Base-by-base conservation (phyloP, 2,113 vertebrate species). In the Macrotis lagotis region DNA sequence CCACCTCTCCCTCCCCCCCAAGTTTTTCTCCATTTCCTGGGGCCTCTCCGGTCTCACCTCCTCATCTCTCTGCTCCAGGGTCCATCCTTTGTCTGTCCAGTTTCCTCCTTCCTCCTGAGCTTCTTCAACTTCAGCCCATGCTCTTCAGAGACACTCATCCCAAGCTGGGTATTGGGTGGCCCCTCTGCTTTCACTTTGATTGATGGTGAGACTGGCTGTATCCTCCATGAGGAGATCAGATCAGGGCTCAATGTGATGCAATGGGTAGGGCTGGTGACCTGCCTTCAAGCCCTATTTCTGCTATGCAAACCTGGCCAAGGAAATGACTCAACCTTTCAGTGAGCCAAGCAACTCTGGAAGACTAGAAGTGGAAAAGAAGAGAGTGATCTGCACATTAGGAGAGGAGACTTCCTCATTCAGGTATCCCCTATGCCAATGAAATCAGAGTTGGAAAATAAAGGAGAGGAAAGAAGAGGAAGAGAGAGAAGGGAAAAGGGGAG, bases 231-330 rank as follows among this genome's bases (percentile, higher is more conserved):
- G 25, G 14, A n/a, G 50, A 48, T 74, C 53, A 44, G 25, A 10
- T 48, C 48, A 1, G 25, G 83, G 37, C 31, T 25, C 50, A 90
- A 47, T 16, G 12, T 0, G 14, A 48, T 24, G 91, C 25, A 8
- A n/a, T 48, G 50, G 7, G 37, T 44, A 19, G 14, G 22, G 37
- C 66, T 44, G 66, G 6, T n/a, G 52, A 48, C 44, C 24, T 2
- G 8, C 2, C 28, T 26, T 48, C 4, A 74, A 74, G 0, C n/a
- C 24, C 16, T 24, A 12, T 1, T 2, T 2, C 10, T 0, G 55
- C 37, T 37, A 88, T 14, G 8, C 0, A 8, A 0, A 0, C 37
- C 16, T 22, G 24, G 48, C 89, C 2, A 5, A 8, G 25, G 22
- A 8, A 0, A 47, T 11, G 50, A 7, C 28, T 37, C 7, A 12